Evolutionary conservation across 92 coral and sea anemone genomes (phyloP), one percentile per base, ranked within the genome.

Genomic region (Ricordea florida): DNA sequence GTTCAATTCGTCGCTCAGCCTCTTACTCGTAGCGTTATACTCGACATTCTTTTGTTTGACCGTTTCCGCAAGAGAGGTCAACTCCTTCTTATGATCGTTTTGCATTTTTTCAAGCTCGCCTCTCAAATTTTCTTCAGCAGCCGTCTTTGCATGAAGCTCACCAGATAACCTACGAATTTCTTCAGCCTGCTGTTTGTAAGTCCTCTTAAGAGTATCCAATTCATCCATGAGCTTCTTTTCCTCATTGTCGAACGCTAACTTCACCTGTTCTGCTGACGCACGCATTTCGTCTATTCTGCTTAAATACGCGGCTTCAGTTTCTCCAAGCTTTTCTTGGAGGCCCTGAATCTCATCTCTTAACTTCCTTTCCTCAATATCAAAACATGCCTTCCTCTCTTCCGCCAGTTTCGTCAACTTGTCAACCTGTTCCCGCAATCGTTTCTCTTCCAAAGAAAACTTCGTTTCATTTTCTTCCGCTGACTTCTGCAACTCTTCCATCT

Each of bases 351-450:
- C 82, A 32, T 72, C 87, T 52, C 55, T 85, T 34, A 92, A 68
- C 56, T 78, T 84, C 34, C 83, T 80, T 62, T 76, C 87, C 58
- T 86, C 80, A 29, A 58, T 80, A 35, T 53, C 86, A 61, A 83
- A 79, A 51, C 70, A 80, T 10, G 79, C 6, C 60, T 85, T 74
- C 13, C 62, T 45, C 66, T 85, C 91, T 15, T 70, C 77, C 1
- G 77, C 64, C 8, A 55, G 20, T 27, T 20, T 53, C 4, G 66
- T 62, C 20, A 93, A 42, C 38, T 84, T 76, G 17, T 66, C 52
- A 20, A 87, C 69, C 53, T 84, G 79, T 17, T 84, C 53, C 20
- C 77, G 37, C 0, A 61, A 57, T 25, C 33, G 42, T 26, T 57
- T 68, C 57, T 55, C 77, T 22, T 78, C 84, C 6, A 8, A 53